A percentile compares a stretch with the other conserved stretches of the same genome.
phyloP scores from a whole-genome alignment of 2,888 invertebrate species.

The Philonicus albiceps region DNA sequence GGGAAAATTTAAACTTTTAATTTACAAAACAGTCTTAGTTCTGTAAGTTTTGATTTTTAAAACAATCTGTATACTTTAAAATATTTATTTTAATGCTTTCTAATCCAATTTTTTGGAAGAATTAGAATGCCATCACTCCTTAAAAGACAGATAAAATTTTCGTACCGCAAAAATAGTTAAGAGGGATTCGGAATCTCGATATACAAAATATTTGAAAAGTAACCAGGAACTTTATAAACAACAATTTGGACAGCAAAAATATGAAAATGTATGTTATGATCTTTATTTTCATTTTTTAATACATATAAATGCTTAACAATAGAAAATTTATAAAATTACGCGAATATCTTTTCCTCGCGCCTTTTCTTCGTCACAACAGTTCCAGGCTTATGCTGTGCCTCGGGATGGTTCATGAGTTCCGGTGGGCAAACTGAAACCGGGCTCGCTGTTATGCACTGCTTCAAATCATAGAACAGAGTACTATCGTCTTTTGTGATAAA shows the following conservation, averaged over 20 bases:
- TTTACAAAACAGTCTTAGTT: no score
- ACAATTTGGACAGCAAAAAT: not conserved
- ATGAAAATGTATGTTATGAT: not conserved
- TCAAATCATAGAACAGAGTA: constrained; percentile 93
- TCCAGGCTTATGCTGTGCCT: constrained; percentile 97
- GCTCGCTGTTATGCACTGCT: constrained; percentile 86
- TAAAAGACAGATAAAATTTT: no score
- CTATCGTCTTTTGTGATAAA: constrained; percentile 98
- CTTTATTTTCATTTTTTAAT: not conserved
- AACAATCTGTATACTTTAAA: no score
- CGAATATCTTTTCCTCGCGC: constrained; percentile 94
- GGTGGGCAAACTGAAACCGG: constrained; percentile 96
- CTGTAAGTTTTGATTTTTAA: no score
- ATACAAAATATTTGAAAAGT: no score
- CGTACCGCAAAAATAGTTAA: no score
- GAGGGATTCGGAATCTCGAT: no score
- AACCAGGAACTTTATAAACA: no score
- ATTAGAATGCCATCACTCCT: no score
- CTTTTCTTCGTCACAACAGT: constrained; percentile 93
- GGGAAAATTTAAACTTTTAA: no score
- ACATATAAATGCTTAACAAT: not conserved
- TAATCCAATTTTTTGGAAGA: no score
- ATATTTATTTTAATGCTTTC: no score
- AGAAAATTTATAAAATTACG: constrained; percentile 64
- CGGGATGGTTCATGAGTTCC: constrained; percentile 96